These are phyloP conservation scores for Varroa destructor DNA, from an alignment of 1,140 invertebrate species.

Conservation along the genomic window DNA sequence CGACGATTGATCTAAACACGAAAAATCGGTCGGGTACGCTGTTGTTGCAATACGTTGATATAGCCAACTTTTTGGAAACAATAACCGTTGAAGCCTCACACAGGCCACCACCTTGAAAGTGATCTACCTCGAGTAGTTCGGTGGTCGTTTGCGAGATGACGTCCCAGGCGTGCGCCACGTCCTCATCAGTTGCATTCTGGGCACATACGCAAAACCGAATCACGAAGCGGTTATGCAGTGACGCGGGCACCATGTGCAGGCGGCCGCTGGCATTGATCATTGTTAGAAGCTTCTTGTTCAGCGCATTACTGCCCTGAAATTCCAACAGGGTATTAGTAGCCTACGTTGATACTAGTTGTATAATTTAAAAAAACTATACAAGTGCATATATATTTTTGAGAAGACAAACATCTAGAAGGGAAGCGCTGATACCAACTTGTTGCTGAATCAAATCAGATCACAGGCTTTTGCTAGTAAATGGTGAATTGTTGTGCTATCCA, in stretches of 20 bases:
- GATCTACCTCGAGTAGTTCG: constrained; percentile 53
- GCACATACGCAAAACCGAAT: constrained; percentile 91
- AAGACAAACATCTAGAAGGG: no score
- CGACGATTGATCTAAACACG: no score
- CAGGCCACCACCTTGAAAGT: no score
- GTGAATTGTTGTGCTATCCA: no score
- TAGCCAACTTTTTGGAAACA: no score
- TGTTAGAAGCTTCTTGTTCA: constrained; percentile 86
- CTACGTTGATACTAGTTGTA: not conserved
- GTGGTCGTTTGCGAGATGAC: constrained; percentile 69
- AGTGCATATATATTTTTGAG: not conserved
- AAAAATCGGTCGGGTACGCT: no score
- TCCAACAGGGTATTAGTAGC: not conserved
- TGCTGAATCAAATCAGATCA: no score
- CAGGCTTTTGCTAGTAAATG: no score
- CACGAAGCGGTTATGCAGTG: constrained; percentile 67
- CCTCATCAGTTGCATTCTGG: constrained; percentile 69
- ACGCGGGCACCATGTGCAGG: constrained; percentile 91
- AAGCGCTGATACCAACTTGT: no score
- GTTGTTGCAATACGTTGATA: no score
- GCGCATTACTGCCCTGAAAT: constrained; percentile 60
- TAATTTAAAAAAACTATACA: constrained; percentile 6
- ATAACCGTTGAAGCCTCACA: no score
- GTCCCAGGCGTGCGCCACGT: constrained; percentile 79
- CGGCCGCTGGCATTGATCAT: constrained; percentile 89